Conservation (phyloP, 2,888 invertebrate species). For the Prosapia bicincta region DNA sequence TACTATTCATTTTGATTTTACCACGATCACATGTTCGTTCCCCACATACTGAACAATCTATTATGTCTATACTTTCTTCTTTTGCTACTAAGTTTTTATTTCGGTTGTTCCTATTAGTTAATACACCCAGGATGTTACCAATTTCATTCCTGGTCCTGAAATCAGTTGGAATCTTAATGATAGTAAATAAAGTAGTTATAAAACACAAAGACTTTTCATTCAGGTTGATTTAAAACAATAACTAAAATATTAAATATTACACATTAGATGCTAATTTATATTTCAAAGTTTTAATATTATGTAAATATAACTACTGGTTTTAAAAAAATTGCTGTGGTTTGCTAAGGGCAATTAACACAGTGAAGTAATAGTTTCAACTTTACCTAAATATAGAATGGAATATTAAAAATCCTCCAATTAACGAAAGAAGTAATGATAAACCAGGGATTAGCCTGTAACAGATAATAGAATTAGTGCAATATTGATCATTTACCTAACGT, state of each 20-base stretch:
- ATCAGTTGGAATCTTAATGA: no score
- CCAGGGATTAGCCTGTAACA: conserved; percentile 46
- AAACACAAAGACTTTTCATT: no score
- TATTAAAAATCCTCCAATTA: conserved; percentile 46
- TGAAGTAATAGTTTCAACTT: conserved; percentile 4
- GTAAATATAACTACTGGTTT: no score
- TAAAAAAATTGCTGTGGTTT: no score
- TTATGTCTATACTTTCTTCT: conserved; percentile 1
- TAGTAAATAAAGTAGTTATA: neutral
- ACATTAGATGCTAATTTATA: no score
- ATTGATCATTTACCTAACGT: no score
- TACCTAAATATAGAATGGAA: conserved; percentile 47
- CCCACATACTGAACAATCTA: conserved; percentile 59
- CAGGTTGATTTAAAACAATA: no score
- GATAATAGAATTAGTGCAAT: no score
- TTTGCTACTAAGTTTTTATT: neutral
- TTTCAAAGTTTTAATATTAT: no score
- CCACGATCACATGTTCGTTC: conserved; percentile 57
- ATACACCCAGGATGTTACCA: conserved; percentile 10
- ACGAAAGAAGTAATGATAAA: conserved; percentile 45
- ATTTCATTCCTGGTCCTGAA: conserved; percentile 25
- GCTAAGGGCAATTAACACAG: no score
- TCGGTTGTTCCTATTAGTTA: conserved; percentile 4
- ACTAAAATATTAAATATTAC: no score
- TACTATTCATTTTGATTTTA: conserved; percentile 48